Base-by-base conservation (phyloP, 2,797 vertebrate genomes). In the Gallirallus australis region DNA sequence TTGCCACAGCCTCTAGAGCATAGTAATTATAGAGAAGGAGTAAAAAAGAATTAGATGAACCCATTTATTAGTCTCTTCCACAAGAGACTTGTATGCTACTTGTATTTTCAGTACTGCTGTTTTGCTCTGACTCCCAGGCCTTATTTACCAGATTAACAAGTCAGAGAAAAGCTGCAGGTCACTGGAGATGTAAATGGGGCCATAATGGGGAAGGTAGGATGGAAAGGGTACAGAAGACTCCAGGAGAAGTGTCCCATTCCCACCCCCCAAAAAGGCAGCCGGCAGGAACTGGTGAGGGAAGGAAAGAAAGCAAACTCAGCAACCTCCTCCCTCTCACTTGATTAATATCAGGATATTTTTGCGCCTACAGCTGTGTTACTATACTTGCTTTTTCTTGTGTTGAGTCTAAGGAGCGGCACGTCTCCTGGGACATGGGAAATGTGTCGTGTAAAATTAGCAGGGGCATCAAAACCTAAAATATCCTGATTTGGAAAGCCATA, bases 341-440 rank as follows among this genome's bases (percentile, higher is more conserved):
- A 75, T 50, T 91, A 88, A 85, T 92, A 95, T 83, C 82, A 61
- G 65, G 85, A 86, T 96, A 96, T 95, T 97, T 95, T 93, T 47
- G 85, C 78, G 77, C 40, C 93, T 54, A 78, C 95, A 97, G 94
- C 93, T 96, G 96, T 72, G 93, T 93, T 96, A 31, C 94, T 94
- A 93, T 94, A 91, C 72, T 95, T 91, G 57, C 20, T 45, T 27
- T 57, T 82, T 91, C 93, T 97, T 83, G 27, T 78, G 57, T 88
- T 81, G 68, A 93, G 82, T 53, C 91, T 81, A 57, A 61, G 57
- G 65, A 91, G 57, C 90, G 24, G 8, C 61, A 42, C 40, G 65
- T 86, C 85, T 93, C 61, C 50, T 71, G 47, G 40, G 71, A 65
- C 2, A 1, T 27, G 47, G 53, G 39, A 70, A 65, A 89, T 66